Evolutionary conservation across 2,113 vertebrate genomes (phyloP).

Genomic region (Dicentrarchus labrax): DNA sequence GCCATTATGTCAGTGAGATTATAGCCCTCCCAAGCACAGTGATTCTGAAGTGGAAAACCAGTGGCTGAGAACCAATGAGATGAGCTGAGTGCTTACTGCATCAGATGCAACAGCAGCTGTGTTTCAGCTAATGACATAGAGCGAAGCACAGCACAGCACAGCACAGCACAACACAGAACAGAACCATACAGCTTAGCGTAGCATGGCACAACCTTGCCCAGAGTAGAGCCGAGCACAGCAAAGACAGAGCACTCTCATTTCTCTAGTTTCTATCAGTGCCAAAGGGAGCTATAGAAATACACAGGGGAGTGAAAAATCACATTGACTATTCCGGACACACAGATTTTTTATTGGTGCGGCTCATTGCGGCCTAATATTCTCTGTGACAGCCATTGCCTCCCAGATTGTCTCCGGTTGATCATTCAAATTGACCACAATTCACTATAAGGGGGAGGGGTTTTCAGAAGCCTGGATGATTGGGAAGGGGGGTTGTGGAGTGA

Average conservation of each 20-base stretch:
- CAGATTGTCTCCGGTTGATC: slow-evolving; percentile 71
- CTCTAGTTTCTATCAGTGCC: slow-evolving; percentile 31
- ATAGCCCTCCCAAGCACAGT: slow-evolving; percentile 65
- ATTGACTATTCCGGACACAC: slow-evolving; percentile 30
- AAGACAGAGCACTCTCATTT: slow-evolving; percentile 58
- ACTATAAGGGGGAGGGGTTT: slow-evolving; percentile 31
- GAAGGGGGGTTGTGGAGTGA: slow-evolving; percentile 21
- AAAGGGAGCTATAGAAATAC: slow-evolving; percentile 33
- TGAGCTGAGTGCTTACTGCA: slow-evolving; percentile 61
- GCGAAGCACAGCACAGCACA: slow-evolving; percentile 16
- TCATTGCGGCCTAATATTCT: slow-evolving; percentile 63
- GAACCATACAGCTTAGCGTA: slow-evolving; percentile 19
- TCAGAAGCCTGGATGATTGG: slow-evolving; percentile 47
- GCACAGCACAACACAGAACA: slow-evolving; percentile 4
- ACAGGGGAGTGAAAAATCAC: slow-evolving; percentile 50
- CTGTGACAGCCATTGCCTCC: slow-evolving; percentile 58
- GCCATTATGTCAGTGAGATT: slow-evolving; percentile 81
- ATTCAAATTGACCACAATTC: slow-evolving; percentile 74
- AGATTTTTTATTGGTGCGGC: slow-evolving; percentile 45
- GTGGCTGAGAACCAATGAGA: slow-evolving; percentile 67
- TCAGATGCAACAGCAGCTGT: slow-evolving; percentile 67
- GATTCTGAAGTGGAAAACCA: slow-evolving; percentile 68
- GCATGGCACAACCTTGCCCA: slow-evolving; percentile 37
- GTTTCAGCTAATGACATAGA: slow-evolving; percentile 67
- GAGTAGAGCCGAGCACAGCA: slow-evolving; percentile 46